A percentile compares a stretch with the other conserved stretches of the same genome.
Evolutionary conservation across 2,888 invertebrate genomes (phyloP).

Genomic region (Drosophila tanythrix): DNA sequence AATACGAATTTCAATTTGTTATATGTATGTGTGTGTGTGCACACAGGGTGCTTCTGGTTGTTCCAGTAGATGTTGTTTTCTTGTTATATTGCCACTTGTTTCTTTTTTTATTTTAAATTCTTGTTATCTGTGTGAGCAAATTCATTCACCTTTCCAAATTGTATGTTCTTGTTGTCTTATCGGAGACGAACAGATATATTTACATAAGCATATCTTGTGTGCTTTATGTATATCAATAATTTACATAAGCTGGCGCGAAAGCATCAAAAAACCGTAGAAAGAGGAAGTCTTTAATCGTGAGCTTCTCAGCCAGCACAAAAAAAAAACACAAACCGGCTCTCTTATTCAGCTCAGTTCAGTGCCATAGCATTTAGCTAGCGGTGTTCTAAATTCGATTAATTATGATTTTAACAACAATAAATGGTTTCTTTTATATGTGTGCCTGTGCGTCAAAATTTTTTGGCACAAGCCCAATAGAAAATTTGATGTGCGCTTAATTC

Average conservation of each 20-base stretch:
- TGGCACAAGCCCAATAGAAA: conserved; percentile 29
- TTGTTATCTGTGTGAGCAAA: conserved; percentile 59
- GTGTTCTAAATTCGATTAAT: conserved; percentile 77
- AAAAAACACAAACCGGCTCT: conserved; percentile 61
- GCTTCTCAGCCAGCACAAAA: conserved; percentile 32
- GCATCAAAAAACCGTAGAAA: conserved; percentile 32
- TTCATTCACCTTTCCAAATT: conserved; percentile 70
- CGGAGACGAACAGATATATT: conserved; percentile 32
- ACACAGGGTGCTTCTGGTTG: conserved; percentile 44
- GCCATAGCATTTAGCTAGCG: conserved; percentile 56
- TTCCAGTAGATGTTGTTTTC: conserved; percentile 26
- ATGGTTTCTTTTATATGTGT: conserved; percentile 30
- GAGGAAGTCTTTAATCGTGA: conserved; percentile 41
- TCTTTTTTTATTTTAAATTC: conserved; percentile 39
- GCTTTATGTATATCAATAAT: conserved; percentile 28
- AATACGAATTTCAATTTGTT: conserved; percentile 54
- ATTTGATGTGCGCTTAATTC: conserved; percentile 60
- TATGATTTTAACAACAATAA: conserved; percentile 63
- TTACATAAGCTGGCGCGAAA: conserved; percentile 59
- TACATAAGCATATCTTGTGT: conserved; percentile 63
- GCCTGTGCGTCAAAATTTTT: conserved; percentile 32
- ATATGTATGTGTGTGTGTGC: background rate
- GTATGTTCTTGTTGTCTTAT: conserved; percentile 41
- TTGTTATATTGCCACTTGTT: conserved; percentile 20
- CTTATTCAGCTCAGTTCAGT: conserved; percentile 32